Base-by-base conservation (phyloP, 1,140 invertebrate species). In the Venustaconcha ellipsiformis region DNA sequence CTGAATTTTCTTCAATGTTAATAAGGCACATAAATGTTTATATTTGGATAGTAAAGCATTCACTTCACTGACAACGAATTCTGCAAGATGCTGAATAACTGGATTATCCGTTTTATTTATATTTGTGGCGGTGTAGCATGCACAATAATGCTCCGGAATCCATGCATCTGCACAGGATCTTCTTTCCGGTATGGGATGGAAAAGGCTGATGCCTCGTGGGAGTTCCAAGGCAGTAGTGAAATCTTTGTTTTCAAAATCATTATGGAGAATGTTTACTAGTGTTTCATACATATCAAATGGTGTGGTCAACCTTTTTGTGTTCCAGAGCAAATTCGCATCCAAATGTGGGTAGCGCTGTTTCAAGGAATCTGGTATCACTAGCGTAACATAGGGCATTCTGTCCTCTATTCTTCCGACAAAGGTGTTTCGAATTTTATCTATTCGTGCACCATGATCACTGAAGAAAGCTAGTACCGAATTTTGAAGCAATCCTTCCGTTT, bases 391-490 rank as follows among this genome's bases (percentile, higher is more conserved):
- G 0, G 97, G 97, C 56, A 98, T 88, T 66, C 96, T 90, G 86
- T 98, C 96, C 88, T 99, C 96, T 76, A 97, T 91, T 87, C 95
- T 93, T 0, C 97, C 97, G 70, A 91, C 93, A 86, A 94, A 94
- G 0, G 96, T 97, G 78, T 93, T 89, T 55, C 95, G 87, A n/a
- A 96, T 94, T 6, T 91, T 90, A 3, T 96, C 96, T 91, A 94
- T 97, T 58, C 97, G 89, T 84, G 97, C 94, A 81, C 97, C 97
- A 88, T 99, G 97, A 89, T 99, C 97, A 82, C 96, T 97, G 80
- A 97, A 91, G 18, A 98, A 92, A 30, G 98, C 91, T 0, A 98
- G 87, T 0, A 92, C 87, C 0, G 93, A 93, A 79, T 92, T 89
- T 23, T 92, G 86, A 3, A 92, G 80, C 26, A 82, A 80, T n/a